phyloP scores from a whole-genome alignment of 2,888 invertebrate genomes.

The Magallana nippona region DNA sequence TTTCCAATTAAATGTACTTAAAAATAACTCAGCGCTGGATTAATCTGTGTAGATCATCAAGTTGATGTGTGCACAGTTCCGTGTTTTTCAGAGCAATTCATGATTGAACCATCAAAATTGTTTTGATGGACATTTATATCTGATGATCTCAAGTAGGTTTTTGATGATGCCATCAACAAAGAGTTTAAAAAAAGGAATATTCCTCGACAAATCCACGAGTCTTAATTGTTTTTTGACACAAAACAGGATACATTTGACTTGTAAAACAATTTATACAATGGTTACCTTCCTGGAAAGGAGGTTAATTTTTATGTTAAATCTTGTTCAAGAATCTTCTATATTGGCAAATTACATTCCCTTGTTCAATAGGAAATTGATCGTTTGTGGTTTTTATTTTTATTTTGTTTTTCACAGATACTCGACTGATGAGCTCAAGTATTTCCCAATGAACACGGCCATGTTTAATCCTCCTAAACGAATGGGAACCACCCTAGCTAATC shows the following conservation, averaged over 20 bases:
- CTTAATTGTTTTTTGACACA: background rate
- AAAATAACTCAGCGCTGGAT: background rate
- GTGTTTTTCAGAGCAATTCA: background rate
- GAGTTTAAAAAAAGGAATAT: background rate
- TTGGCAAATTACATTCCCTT: background rate
- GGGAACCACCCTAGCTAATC: slow-evolving; percentile 75
- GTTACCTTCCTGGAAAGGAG: slow-evolving; percentile 13
- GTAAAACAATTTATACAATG: background rate
- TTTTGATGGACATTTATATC: background rate
- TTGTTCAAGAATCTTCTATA: background rate
- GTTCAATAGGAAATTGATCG: too few species aligned
- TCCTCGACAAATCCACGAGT: background rate
- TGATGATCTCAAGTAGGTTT: background rate
- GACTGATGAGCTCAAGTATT: slow-evolving; percentile 91
- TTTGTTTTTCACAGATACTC: slow-evolving; percentile 83
- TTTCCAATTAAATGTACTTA: slow-evolving; percentile 19
- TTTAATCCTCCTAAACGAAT: slow-evolving; percentile 82
- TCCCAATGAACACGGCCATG: slow-evolving; percentile 94
- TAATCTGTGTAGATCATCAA: background rate
- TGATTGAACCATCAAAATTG: background rate
- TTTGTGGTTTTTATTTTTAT: background rate
- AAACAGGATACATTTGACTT: background rate
- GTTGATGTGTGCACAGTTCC: background rate
- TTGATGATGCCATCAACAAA: background rate
- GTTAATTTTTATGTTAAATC: background rate